These are phyloP conservation scores for Lacanobia wlatinum DNA, from an alignment of 2,888 invertebrate species.

Conservation along the genomic window DNA sequence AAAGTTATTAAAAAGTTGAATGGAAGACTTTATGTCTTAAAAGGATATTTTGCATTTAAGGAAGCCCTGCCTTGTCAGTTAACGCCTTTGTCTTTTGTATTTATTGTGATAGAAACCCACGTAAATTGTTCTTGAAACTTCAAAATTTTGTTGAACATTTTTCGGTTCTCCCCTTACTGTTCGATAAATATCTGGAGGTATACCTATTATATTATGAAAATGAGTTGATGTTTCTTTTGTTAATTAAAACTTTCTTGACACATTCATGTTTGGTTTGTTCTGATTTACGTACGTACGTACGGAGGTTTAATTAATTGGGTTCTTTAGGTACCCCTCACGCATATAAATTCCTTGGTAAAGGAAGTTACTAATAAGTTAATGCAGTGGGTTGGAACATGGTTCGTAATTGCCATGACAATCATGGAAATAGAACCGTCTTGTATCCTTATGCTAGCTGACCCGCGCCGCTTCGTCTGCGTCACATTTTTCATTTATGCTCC, in stretches of 20 bases:
- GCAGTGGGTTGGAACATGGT: not conserved
- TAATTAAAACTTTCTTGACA: constrained; percentile 38
- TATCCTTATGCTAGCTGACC: too few relatives aligned
- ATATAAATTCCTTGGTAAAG: constrained; percentile 3
- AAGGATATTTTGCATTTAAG: constrained; percentile 56
- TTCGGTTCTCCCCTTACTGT: constrained; percentile 25
- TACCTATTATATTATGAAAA: constrained; percentile 17
- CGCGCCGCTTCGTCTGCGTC: too few relatives aligned
- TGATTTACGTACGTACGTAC: constrained; percentile 7
- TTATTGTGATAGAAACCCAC: constrained; percentile 39
- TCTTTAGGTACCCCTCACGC: not conserved
- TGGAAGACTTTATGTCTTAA: constrained; percentile 34
- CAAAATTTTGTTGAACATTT: constrained; percentile 40
- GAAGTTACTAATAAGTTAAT: constrained; percentile 14
- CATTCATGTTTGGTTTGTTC: constrained; percentile 17
- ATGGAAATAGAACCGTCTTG: not conserved
- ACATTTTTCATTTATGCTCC: too few relatives aligned
- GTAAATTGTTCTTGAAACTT: constrained; percentile 46
- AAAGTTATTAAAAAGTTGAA: constrained; percentile 62
- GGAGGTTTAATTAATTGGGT: constrained; percentile 18
- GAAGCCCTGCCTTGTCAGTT: constrained; percentile 40
- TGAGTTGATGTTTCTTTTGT: constrained; percentile 31
- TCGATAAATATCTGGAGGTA: constrained; percentile 10
- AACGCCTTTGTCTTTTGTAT: constrained; percentile 45
- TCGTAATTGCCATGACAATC: not conserved